Conservation (phyloP, 2,797 vertebrate genomes). For the Coregonus sp. region DNA sequence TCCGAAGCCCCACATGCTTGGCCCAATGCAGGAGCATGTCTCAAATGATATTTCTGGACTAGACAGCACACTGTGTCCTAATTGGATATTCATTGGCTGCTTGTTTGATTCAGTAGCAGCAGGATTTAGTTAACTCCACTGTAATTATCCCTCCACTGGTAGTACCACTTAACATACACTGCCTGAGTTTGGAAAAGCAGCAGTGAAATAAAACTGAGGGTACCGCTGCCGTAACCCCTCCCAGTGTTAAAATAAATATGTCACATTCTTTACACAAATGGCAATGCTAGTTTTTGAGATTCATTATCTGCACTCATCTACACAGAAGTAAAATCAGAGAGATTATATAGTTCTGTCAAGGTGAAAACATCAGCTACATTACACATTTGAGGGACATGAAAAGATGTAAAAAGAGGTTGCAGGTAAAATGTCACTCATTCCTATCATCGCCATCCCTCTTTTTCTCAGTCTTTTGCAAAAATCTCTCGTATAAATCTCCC, state of each 20-base stretch:
- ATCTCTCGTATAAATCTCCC: too few species aligned
- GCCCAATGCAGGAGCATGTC: background rate
- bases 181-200: background rate
- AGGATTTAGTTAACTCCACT: background rate
- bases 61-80: background rate
- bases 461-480: too few species aligned
- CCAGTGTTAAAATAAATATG: background rate
- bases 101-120: constrained; percentile 3
- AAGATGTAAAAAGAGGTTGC: too few species aligned
- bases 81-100: constrained; percentile 3
- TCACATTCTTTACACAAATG: background rate
- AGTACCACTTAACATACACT: too few species aligned
- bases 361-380: too few species aligned
- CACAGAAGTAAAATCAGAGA: too few species aligned
- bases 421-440: background rate
- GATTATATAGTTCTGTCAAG: too few species aligned
- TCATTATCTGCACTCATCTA: background rate
- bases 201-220: background rate
- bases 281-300: background rate
- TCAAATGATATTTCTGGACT: background rate
- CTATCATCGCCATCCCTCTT: too few species aligned
- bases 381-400: background rate
- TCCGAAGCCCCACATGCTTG: background rate
- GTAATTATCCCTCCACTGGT: background rate
- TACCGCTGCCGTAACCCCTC: background rate